A percentile compares a stretch with the other conserved stretches of the same genome.
Conservation (phyloP, 2,797 vertebrate genomes). For the Tamandua tetradactyla region DNA sequence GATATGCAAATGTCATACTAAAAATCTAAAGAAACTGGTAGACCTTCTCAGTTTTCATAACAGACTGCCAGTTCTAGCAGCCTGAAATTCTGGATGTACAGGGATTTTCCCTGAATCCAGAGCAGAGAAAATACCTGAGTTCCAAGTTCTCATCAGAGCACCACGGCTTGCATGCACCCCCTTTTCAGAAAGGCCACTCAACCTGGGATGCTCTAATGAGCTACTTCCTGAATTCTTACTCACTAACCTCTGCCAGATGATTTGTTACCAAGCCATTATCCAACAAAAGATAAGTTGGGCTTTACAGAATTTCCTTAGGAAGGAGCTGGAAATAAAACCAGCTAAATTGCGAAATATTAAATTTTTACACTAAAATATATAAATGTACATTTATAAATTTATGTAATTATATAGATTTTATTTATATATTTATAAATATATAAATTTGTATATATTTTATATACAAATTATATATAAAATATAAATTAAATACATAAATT, state of each 20-base stretch:
- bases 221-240: not conserved
- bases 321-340: not conserved
- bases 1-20: not conserved
- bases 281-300: not conserved
- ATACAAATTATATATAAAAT: too few species aligned
- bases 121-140: not conserved
- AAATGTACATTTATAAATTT: too few species aligned
- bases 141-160: not conserved
- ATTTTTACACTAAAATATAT: not conserved
- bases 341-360: conserved; percentile 32
- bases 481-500: too few species aligned
- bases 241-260: not conserved
- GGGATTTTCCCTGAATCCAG: not conserved
- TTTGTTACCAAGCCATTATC: not conserved
- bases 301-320: not conserved
- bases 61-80: not conserved
- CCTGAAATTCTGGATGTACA: not conserved
- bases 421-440: too few species aligned
- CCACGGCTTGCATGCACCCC: not conserved
- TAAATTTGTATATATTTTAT: too few species aligned
- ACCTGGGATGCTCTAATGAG: not conserved
- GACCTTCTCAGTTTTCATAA: not conserved
- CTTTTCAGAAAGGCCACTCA: not conserved
- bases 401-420: too few species aligned
- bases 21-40: not conserved